Evolutionary conservation across 2,113 vertebrate species (phyloP), one percentile per base, ranked within the genome.

Genomic region (Gobio gobio): DNA sequence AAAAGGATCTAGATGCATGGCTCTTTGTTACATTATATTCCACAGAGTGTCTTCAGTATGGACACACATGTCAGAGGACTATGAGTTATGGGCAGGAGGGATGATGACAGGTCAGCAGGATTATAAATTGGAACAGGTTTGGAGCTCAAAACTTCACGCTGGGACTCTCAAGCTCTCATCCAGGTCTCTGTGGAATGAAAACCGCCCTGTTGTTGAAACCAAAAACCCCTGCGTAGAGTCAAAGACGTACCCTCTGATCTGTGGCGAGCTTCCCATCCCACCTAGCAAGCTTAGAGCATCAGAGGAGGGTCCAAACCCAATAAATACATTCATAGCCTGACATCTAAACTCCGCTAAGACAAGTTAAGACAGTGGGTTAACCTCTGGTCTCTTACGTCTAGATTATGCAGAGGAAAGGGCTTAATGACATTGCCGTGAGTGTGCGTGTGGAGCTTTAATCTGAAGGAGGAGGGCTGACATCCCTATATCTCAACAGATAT

Each of bases 51-150:
- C 77, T 76, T 68, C 70, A 79, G 36, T 49, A 20, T 26, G 59
- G 61, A 81, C 78, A 81, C 61, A 68, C 45, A 16, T 59, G 51
- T 78, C 72, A 82, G 72, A 20, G 9, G 29, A 78, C 40, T 54
- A 61, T 40, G 63, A 78, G 51, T 29, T 77, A 85, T 59, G 68
- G 59, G 61, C 63, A 43, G 49, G 47, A 29, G 79, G 51, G 49
- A 61, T 45, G 36, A 82, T 61, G 12, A 78, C 63, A 24, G 59
- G 61, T 86, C 75, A 78, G 22, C 6, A 36, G 64, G 18, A 84
- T 87, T 63, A 72, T 64, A 82, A 82, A 64, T 51, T 85, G 73
- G 56, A 85, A 83, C 83, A 74, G 80, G 56, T 75, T 85, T 64
- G 18, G 64, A 83, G 43, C 33, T 54, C 20, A 82, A 68, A 73